Evolutionary conservation across 1,140 invertebrate species (phyloP).

Genomic region (Doryteuthis pealeii): DNA sequence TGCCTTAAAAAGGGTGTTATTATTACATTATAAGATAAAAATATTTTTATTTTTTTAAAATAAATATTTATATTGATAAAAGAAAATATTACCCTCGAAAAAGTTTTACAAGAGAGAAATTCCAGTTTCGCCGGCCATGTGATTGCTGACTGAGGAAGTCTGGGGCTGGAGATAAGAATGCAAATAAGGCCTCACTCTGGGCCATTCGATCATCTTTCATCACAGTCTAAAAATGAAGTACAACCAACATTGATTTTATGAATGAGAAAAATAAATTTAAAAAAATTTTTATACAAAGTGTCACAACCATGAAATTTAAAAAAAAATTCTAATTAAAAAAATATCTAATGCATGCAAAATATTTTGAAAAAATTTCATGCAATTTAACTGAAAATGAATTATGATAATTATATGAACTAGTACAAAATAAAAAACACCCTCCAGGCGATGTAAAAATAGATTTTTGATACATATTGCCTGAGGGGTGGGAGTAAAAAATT

Average conservation of each 20-base stretch:
- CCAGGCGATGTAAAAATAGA: too few relatives aligned
- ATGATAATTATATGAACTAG: too few relatives aligned
- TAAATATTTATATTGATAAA: not conserved
- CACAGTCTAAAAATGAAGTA: slow-evolving; percentile 68
- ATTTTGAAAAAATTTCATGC: too few relatives aligned
- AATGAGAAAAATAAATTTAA: too few relatives aligned
- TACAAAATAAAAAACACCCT: too few relatives aligned
- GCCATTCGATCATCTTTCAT: slow-evolving; percentile 82
- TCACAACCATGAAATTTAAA: not conserved
- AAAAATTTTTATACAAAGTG: slow-evolving; percentile 23
- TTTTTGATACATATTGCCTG: too few relatives aligned
- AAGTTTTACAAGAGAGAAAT: slow-evolving; percentile 80
- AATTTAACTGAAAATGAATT: too few relatives aligned
- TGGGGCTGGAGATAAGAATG: slow-evolving; percentile 85
- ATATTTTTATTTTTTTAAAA: not conserved
- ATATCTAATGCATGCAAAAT: too few relatives aligned
- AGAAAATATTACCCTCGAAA: slow-evolving; percentile 73
- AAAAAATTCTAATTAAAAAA: not conserved
- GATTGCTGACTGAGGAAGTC: slow-evolving; percentile 80
- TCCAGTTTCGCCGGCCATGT: slow-evolving; percentile 74
- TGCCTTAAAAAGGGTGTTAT: too few relatives aligned
- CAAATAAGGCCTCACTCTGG: slow-evolving; percentile 85
- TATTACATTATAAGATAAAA: too few relatives aligned
- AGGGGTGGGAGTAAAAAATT: too few relatives aligned
- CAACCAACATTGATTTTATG: too few relatives aligned